These are phyloP conservation scores for Ceratina calcarata DNA, from an alignment of 1,140 invertebrate species.

Conservation along the genomic window DNA sequence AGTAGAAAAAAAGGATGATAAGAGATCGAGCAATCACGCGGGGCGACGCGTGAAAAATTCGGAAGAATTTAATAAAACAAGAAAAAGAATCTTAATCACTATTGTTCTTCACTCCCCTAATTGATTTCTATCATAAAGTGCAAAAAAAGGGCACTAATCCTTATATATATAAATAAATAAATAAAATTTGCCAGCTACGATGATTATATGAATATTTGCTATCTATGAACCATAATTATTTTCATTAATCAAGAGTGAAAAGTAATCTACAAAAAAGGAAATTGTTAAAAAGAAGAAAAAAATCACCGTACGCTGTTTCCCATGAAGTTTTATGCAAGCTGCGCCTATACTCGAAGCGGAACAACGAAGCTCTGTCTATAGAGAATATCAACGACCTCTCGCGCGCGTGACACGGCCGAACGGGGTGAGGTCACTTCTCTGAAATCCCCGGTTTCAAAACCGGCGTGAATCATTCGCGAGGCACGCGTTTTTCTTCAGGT, in stretches of 20 bases:
- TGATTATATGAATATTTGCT: too few relatives aligned
- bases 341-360: background rate
- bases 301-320: background rate
- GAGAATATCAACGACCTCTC: constrained; percentile 31
- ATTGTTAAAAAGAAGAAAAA: background rate
- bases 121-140: background rate
- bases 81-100: too few relatives aligned
- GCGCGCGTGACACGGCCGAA: constrained; percentile 15
- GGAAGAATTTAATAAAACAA: too few relatives aligned
- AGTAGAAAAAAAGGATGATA: too few relatives aligned
- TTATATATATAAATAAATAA: too few relatives aligned
- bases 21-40: too few relatives aligned
- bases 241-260: too few relatives aligned
- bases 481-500: constrained; percentile 16
- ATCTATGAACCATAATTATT: too few relatives aligned
- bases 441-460: constrained; percentile 18
- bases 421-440: constrained; percentile 31
- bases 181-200: too few relatives aligned
- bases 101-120: too few relatives aligned
- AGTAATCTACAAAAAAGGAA: too few relatives aligned
- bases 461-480: constrained; percentile 24
- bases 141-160: background rate
- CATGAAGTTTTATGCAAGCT: background rate
- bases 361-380: background rate
- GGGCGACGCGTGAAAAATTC: too few relatives aligned